Conservation (phyloP, 2,888 invertebrate species). For the Microctonus brassicae region DNA sequence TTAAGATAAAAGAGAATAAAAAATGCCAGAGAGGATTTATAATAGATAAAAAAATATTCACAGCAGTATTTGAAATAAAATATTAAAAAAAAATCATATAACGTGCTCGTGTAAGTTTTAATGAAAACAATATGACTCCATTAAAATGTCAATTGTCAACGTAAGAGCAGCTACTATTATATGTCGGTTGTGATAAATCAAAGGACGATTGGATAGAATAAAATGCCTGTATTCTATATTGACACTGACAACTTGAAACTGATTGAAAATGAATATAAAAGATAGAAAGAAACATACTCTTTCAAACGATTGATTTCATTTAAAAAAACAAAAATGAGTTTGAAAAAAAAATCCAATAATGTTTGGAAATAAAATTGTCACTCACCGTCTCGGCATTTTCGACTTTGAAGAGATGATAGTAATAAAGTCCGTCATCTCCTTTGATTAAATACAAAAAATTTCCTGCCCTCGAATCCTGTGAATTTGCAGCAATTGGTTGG, state of each 20-base stretch:
- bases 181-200: conserved; percentile 34
- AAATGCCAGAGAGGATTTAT: background rate
- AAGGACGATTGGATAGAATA: conserved; percentile 16
- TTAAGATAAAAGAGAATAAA: conserved; percentile 23
- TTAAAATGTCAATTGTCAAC: conserved; percentile 39
- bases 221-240: background rate
- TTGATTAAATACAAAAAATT: conserved; percentile 80
- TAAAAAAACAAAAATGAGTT: background rate
- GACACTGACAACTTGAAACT: conserved; percentile 2
- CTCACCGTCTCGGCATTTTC: conserved; percentile 79
- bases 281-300: background rate
- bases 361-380: conserved; percentile 46
- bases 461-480: conserved; percentile 73
- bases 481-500: conserved; percentile 70
- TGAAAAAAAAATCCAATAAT: background rate
- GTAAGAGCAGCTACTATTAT: conserved; percentile 5
- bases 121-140: conserved; percentile 27
- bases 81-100: conserved; percentile 28
- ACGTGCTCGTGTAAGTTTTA: conserved; percentile 33
- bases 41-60: background rate
- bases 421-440: conserved; percentile 80
- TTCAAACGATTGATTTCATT: conserved; percentile 7
- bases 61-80: conserved; percentile 10
- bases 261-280: conserved; percentile 19
- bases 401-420: conserved; percentile 82